Percentiles rank a stretch among this genome's conserved stretches.
Conservation (phyloP, 1,140 invertebrate species). For the Myzus persicae region DNA sequence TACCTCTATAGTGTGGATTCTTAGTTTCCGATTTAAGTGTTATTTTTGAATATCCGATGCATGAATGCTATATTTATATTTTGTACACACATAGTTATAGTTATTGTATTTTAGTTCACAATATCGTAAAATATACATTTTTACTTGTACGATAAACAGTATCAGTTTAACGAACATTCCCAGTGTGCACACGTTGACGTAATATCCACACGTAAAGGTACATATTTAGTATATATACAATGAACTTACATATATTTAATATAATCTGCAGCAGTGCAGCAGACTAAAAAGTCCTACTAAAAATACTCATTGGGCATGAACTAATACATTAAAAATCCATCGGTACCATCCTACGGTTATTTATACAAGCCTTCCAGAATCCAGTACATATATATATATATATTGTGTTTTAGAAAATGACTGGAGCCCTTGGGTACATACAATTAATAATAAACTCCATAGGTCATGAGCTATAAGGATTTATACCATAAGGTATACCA, state of each 20-base stretch:
- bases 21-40: neutral
- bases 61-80: neutral
- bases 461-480: no score
- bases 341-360: no score
- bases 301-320: neutral
- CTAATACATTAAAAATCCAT: neutral
- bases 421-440: neutral
- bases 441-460: no score
- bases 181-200: neutral
- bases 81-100: neutral
- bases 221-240: neutral
- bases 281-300: neutral
- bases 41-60: neutral
- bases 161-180: neutral
- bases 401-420: no score
- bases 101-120: neutral
- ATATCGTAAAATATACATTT: neutral
- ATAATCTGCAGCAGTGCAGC: neutral
- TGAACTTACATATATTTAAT: neutral
- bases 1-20: neutral
- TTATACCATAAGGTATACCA: no score
- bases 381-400: neutral
- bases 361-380: neutral
- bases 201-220: neutral
- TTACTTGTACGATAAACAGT: neutral